phyloP scores from a whole-genome alignment of 2,888 invertebrate species.

The Limnephilus marmoratus region DNA sequence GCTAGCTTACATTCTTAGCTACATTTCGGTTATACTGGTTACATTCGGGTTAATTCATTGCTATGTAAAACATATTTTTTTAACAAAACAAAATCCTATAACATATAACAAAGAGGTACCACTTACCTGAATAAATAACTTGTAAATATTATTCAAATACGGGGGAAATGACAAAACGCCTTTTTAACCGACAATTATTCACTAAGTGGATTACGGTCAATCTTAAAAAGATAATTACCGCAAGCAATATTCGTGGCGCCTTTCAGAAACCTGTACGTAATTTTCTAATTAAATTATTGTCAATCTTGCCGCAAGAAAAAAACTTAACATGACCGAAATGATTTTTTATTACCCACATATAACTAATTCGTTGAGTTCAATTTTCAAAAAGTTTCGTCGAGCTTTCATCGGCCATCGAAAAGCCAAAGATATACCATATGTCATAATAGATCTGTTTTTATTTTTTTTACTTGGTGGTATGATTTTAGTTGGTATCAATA shows the following conservation, averaged over 20 bases:
- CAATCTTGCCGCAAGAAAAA: constrained; percentile 24
- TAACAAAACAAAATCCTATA: not conserved
- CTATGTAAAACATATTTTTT: no score
- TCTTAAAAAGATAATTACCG: not conserved
- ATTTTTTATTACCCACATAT: not conserved
- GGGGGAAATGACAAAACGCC: not conserved
- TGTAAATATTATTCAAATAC: no score
- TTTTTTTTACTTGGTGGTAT: not conserved
- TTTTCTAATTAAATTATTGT: constrained; percentile 43
- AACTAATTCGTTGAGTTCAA: not conserved
- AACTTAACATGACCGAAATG: constrained; percentile 27
- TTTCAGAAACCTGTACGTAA: constrained; percentile 7
- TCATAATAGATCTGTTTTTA: not conserved
- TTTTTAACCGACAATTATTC: not conserved
- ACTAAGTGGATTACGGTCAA: not conserved
- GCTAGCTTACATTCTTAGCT: no score
- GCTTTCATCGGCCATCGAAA: not conserved
- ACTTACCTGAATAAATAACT: not conserved
- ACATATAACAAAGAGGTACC: not conserved
- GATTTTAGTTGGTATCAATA: not conserved
- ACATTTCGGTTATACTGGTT: no score
- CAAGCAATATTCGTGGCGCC: constrained; percentile 9
- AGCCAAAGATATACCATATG: not conserved
- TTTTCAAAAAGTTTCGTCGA: not conserved
- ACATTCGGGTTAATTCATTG: no score